Conservation (phyloP, 2,113 vertebrate species). For the Protobothrops flavoviridis region DNA sequence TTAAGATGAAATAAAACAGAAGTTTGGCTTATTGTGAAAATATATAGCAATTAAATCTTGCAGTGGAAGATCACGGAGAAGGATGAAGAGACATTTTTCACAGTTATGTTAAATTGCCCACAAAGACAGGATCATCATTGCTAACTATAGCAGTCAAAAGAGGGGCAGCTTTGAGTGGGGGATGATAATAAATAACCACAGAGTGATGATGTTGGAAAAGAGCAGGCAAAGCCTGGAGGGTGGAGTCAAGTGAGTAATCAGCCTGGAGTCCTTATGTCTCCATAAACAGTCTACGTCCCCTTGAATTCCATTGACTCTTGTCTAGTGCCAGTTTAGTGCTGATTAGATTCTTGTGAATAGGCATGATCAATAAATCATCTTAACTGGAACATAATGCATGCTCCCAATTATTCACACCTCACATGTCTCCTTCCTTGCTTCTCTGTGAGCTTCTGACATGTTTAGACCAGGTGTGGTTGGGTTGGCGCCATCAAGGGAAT, state of each 20-base stretch:
- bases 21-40: conserved; percentile 25
- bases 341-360: not conserved
- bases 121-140: not conserved
- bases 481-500: not conserved
- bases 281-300: not conserved
- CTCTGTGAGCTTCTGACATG: not conserved
- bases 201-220: not conserved
- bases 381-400: not conserved
- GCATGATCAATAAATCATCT: not conserved
- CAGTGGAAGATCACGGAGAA: conserved; percentile 12
- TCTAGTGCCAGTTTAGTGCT: not conserved
- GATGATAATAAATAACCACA: too few relatives aligned
- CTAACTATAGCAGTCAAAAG: not conserved
- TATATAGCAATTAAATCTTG: conserved; percentile 13
- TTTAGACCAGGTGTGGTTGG: not conserved
- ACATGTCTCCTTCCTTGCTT: not conserved
- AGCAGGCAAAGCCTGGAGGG: not conserved
- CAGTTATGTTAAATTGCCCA: not conserved
- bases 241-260: not conserved
- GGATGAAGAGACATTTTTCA: not conserved
- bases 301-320: not conserved
- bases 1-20: conserved; percentile 12
- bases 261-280: not conserved
- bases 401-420: not conserved
- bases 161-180: not conserved